A percentile compares a stretch with the other conserved stretches of the same genome.
Conservation (phyloP, 2,797 vertebrate species). For the Ctenosaura bakeri region DNA sequence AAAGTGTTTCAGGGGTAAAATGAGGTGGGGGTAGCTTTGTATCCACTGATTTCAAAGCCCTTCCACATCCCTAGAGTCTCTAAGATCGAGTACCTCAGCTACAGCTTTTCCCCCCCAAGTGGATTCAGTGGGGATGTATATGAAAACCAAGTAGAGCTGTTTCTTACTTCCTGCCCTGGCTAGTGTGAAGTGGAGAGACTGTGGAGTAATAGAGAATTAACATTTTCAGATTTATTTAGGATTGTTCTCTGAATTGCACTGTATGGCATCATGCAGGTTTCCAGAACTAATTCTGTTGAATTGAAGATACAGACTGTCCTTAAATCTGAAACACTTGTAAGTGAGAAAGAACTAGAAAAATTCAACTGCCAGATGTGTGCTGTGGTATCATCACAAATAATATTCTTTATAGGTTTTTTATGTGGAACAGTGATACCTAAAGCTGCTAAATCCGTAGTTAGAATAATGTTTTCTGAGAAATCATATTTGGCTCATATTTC, state of each 20-base stretch:
- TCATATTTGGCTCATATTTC: background rate
- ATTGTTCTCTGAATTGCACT: background rate
- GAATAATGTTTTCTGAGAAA: background rate
- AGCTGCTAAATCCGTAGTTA: background rate
- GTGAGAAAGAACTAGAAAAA: background rate
- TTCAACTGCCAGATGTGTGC: background rate
- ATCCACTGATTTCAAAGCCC: background rate
- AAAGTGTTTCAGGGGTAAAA: background rate
- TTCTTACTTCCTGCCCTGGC: background rate
- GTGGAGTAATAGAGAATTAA: background rate
- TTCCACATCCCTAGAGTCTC: background rate
- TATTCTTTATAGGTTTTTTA: background rate
- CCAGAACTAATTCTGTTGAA: background rate
- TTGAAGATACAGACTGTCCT: background rate
- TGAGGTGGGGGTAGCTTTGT: background rate
- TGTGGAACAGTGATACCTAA: background rate
- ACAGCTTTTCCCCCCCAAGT: background rate
- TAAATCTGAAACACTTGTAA: background rate
- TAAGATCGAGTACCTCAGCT: background rate
- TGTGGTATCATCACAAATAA: background rate
- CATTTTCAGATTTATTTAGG: too few species aligned
- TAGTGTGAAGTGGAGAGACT: background rate
- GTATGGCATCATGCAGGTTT: background rate
- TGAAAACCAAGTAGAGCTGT: background rate
- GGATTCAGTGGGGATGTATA: background rate